Evolutionary conservation across 1,140 invertebrate species (phyloP).

Genomic region (Zophobas atratus): DNA sequence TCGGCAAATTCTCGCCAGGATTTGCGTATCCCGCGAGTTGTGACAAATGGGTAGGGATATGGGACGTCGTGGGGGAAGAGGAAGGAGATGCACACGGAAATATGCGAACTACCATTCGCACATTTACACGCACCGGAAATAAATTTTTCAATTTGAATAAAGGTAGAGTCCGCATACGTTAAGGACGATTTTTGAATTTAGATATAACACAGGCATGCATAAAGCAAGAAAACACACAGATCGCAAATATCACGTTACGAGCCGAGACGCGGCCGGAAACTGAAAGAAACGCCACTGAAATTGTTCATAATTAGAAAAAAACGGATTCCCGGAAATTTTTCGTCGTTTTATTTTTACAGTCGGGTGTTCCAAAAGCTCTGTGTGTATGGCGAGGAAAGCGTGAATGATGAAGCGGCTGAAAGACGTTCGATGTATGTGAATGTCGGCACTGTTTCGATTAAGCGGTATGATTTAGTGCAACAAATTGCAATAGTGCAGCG

Average conservation of each 20-base stretch:
- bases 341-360: not conserved
- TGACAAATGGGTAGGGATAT: constrained; percentile 45
- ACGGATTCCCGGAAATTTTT: not conserved
- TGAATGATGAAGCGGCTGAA: constrained; percentile 8
- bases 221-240: constrained; percentile 6
- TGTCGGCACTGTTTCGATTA: not conserved
- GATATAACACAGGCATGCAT: constrained; percentile 39
- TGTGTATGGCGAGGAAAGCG: not conserved
- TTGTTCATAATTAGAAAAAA: too few species aligned
- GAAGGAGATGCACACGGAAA: constrained; percentile 53
- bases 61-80: constrained; percentile 42
- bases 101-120: constrained; percentile 55
- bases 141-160: constrained; percentile 54
- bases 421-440: not conserved
- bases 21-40: constrained; percentile 51
- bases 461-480: not conserved
- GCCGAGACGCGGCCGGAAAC: not conserved
- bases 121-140: constrained; percentile 54
- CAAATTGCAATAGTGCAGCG: too few species aligned
- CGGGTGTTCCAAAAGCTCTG: not conserved
- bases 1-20: constrained; percentile 56
- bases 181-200: constrained; percentile 47
- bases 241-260: constrained; percentile 11
- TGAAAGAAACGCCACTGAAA: not conserved
- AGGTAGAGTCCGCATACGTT: constrained; percentile 37